These are phyloP conservation scores for Conus betulinus DNA, from an alignment of 1,140 invertebrate genomes.

Conservation along the genomic window DNA sequence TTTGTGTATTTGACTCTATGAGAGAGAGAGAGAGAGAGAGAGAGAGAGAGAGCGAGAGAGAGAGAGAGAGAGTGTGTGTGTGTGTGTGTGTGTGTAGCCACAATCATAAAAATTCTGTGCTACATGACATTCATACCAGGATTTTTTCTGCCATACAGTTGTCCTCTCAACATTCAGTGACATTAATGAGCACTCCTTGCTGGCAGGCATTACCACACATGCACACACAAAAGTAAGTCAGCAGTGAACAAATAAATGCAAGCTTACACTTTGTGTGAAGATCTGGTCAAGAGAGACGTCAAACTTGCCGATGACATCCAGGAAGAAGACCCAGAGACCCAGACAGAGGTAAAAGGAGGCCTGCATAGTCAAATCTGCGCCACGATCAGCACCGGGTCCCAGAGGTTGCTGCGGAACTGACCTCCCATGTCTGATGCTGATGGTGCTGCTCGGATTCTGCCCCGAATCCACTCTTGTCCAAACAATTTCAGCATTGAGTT, in stretches of 20 bases:
- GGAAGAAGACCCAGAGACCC: constrained; percentile 86
- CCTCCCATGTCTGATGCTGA: constrained; percentile 19
- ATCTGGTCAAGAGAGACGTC: constrained; percentile 84
- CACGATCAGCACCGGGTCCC: constrained; percentile 94
- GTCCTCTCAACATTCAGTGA: neutral
- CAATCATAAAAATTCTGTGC: too few species aligned
- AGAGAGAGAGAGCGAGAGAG: too few species aligned
- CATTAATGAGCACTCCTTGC: neutral
- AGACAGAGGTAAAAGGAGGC: constrained; percentile 89
- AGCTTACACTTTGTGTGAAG: constrained; percentile 90
- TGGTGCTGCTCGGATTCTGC: neutral
- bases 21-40: too few species aligned
- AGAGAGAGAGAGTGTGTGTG: too few species aligned
- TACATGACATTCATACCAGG: too few species aligned
- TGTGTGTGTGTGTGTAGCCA: too few species aligned
- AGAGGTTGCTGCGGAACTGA: constrained; percentile 91
- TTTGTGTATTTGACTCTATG: too few species aligned
- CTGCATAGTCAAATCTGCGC: constrained; percentile 94
- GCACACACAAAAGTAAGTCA: neutral
- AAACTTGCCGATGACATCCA: constrained; percentile 79
- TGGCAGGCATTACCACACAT: neutral
- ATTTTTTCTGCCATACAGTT: too few species aligned
- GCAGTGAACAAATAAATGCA: neutral
- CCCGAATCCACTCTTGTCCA: constrained; percentile 17
- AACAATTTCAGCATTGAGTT: constrained; percentile 28